Percentiles rank a stretch among this genome's conserved stretches.
Evolutionary conservation across 2,113 vertebrate species (phyloP).

Genomic region (Triplophysa siluroides): DNA sequence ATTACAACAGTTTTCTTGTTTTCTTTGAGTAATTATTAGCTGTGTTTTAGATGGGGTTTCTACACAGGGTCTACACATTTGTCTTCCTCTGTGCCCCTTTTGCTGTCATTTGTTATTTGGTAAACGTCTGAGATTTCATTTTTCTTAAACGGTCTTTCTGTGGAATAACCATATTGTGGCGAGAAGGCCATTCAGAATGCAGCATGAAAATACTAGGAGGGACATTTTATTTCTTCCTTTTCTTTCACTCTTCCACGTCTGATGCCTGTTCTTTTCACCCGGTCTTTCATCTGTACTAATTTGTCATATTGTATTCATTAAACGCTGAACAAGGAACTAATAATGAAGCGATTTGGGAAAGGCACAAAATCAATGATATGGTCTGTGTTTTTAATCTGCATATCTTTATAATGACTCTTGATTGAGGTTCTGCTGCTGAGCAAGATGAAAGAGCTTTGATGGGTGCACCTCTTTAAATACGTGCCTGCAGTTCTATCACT

Average conservation of each 20-base stretch:
- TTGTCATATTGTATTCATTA: conserved; percentile 57
- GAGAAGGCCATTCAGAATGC: neutral
- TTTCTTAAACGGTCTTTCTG: conserved; percentile 15
- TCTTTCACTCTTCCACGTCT: neutral
- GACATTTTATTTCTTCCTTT: neutral
- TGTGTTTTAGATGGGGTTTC: neutral
- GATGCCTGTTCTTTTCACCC: conserved; percentile 39
- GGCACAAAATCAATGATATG: conserved; percentile 23
- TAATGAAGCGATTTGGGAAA: conserved; percentile 41
- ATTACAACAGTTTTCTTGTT: conserved; percentile 65
- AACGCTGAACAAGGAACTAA: conserved; percentile 52
- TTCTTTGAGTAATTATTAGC: conserved; percentile 38
- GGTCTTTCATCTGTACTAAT: conserved; percentile 54
- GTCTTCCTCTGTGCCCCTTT: conserved; percentile 23
- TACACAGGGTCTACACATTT: conserved; percentile 6
- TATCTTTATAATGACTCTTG: conserved; percentile 1
- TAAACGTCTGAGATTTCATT: neutral
- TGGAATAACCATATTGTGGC: neutral
- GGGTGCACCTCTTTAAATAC: conserved; percentile 14
- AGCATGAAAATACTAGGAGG: conserved; percentile 10
- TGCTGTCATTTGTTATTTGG: neutral
- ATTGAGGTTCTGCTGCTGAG: neutral
- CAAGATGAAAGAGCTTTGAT: neutral
- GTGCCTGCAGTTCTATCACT: neutral
- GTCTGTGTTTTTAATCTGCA: conserved; percentile 39